Conservation (phyloP, 1,140 invertebrate genomes). For the Teleogryllus occipitalis region DNA sequence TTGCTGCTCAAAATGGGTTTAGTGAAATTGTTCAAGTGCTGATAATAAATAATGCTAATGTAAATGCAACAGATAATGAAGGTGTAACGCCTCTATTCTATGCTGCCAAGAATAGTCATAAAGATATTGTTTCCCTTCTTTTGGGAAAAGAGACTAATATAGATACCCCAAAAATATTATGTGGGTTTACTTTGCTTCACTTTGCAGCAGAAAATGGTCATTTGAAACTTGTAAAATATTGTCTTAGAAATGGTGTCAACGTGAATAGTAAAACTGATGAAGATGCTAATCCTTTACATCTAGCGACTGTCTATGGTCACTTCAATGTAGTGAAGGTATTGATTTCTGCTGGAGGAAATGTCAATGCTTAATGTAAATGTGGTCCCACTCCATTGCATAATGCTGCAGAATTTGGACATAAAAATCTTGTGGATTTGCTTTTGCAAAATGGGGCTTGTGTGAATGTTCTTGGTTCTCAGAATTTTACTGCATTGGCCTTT, state of each 20-base stretch:
- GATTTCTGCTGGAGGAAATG: constrained; percentile 7
- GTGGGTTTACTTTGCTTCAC: constrained; percentile 20
- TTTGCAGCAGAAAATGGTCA: constrained; percentile 19
- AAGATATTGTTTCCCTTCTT: constrained; percentile 4
- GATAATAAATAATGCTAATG: background rate
- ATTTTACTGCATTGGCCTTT: background rate
- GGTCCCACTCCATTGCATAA: constrained; percentile 34
- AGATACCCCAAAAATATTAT: constrained; percentile 16
- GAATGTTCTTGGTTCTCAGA: background rate
- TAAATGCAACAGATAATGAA: background rate
- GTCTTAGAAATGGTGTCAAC: constrained; percentile 18
- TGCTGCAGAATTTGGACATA: background rate
- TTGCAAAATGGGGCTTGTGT: background rate
- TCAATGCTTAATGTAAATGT: background rate
- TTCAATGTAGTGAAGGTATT: constrained; percentile 16
- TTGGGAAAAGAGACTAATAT: background rate
- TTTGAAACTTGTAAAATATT: constrained; percentile 20
- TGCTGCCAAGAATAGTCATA: constrained; percentile 4
- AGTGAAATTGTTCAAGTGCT: background rate
- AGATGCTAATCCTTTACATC: background rate
- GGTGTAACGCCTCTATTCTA: background rate
- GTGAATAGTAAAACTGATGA: constrained; percentile 20
- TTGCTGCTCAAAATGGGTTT: background rate
- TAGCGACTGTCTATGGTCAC: background rate
- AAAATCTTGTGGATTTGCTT: background rate